Percentiles rank a stretch among this genome's conserved stretches.
Conservation (phyloP, 2,888 invertebrate genomes). For the Ferdinandea cuprea region DNA sequence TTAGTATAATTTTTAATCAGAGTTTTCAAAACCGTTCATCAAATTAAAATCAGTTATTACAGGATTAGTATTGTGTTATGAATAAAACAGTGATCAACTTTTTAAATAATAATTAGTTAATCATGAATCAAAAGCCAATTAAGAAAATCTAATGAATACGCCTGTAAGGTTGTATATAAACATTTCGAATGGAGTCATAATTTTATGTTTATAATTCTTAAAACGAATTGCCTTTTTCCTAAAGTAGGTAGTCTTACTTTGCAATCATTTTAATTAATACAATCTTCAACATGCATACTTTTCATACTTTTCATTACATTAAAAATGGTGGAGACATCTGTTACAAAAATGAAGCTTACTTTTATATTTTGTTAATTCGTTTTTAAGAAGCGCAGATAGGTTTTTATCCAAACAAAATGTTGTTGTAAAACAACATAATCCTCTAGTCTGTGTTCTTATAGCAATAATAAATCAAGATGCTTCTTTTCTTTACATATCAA, state of each 20-base stretch:
- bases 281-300: constrained; percentile 1
- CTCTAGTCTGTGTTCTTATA: not conserved
- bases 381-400: not conserved
- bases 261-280: constrained; percentile 10
- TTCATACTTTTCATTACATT: not conserved
- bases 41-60: too few relatives aligned
- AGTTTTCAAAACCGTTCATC: too few relatives aligned
- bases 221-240: not conserved
- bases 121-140: too few relatives aligned
- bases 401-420: constrained; percentile 4
- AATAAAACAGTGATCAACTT: too few relatives aligned
- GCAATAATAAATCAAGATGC: constrained; percentile 5
- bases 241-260: not conserved
- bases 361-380: not conserved
- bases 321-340: constrained; percentile 5
- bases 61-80: too few relatives aligned
- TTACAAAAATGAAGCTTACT: not conserved
- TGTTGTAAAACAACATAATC: constrained; percentile 5
- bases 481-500: constrained; percentile 12
- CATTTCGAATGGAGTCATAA: not conserved
- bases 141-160: too few relatives aligned
- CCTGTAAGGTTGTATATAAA: too few relatives aligned
- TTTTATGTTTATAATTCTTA: not conserved
- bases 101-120: too few relatives aligned
- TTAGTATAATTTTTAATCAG: too few relatives aligned